Percentiles rank a stretch among this genome's conserved stretches.
Evolutionary conservation across 2,888 invertebrate genomes (phyloP).

Genomic region (Rotaria magnacalcarata): DNA sequence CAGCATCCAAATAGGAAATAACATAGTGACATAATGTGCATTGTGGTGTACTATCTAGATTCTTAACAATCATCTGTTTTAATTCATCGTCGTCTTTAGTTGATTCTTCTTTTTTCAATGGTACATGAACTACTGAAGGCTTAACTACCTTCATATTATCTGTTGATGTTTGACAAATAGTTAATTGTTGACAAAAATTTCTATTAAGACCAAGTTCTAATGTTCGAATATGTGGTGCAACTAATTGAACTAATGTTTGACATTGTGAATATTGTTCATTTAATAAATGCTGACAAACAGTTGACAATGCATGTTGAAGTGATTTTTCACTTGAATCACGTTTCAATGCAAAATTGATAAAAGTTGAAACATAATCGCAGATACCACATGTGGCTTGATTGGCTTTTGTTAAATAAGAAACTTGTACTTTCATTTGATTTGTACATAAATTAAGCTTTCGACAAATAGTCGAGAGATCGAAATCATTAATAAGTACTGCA

Average conservation of each 20-base stretch:
- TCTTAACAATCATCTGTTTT: too few species aligned
- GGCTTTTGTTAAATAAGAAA: not conserved
- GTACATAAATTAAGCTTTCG: constrained; percentile 15
- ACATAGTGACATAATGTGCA: not conserved
- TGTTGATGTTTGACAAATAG: not conserved
- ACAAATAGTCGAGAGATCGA: not conserved
- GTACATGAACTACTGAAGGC: not conserved
- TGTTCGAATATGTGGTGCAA: not conserved
- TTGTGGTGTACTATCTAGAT: too few species aligned
- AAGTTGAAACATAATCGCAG: constrained; percentile 30
- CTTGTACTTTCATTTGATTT: not conserved
- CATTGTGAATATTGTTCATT: not conserved
- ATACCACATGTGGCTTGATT: not conserved
- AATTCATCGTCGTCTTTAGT: too few species aligned
- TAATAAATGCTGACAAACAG: constrained; percentile 9
- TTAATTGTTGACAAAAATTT: constrained; percentile 20
- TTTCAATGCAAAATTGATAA: not conserved
- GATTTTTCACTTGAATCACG: not conserved
- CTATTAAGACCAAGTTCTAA: not conserved
- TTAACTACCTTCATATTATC: not conserved
- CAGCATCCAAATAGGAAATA: not conserved
- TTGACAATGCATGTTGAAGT: not conserved
- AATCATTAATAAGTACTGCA: not conserved
- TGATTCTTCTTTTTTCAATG: not conserved
- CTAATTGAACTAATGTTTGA: not conserved